Conservation (phyloP, 2,888 invertebrate genomes). For the Phortica okadai region DNA sequence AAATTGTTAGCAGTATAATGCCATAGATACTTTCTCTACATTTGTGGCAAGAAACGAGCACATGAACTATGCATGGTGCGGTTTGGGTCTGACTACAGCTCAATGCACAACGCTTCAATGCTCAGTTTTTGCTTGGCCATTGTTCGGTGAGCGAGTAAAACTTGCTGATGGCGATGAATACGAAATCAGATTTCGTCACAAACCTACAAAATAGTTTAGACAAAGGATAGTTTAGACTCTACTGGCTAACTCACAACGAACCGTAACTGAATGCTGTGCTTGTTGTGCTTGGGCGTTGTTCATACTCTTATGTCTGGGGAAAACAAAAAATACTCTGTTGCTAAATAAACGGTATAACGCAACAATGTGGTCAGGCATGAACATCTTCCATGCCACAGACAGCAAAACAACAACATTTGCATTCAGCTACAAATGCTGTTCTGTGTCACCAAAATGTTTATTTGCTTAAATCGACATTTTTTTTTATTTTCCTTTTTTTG, state of each 20-base stretch:
- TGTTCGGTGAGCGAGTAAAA: conserved; percentile 46
- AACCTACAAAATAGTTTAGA: conserved; percentile 9
- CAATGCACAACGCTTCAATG: conserved; percentile 2
- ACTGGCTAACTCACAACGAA: neutral
- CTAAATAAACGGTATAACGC: conserved; percentile 7
- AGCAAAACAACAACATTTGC: no score
- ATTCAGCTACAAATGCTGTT: neutral
- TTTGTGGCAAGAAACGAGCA: no score
- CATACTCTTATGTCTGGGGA: neutral
- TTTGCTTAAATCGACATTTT: neutral
- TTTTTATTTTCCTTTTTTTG: neutral
- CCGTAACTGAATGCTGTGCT: neutral
- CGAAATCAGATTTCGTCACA: conserved; percentile 32
- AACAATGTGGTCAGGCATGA: conserved; percentile 22
- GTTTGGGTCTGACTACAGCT: no score
- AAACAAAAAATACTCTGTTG: conserved; percentile 15
- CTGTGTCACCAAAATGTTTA: neutral
- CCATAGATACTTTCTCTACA: no score
- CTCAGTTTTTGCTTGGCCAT: conserved; percentile 56
- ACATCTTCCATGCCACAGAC: conserved; percentile 1
- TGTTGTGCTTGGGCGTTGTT: neutral
- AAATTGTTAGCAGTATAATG: no score
- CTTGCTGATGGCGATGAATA: conserved; percentile 36
- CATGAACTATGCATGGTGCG: no score
- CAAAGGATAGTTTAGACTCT: conserved; percentile 7